Conservation (phyloP, 2,888 invertebrate genomes). For the Resseliella maxima region DNA sequence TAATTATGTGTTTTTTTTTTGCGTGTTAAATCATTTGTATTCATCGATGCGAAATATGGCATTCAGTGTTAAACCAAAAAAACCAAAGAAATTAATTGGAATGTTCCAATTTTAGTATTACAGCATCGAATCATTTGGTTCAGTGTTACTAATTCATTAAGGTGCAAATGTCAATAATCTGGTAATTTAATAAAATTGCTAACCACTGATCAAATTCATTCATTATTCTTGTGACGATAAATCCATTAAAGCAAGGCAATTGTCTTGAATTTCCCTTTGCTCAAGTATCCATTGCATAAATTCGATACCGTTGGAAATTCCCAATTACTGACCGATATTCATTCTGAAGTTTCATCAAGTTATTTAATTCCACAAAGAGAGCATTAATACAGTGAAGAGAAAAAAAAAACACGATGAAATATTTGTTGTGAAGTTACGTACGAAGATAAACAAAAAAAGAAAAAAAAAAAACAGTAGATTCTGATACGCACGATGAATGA, state of each 20-base stretch:
- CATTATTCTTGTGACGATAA: neutral
- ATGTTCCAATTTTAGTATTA: neutral
- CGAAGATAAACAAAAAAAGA: neutral
- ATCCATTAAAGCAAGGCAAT: neutral
- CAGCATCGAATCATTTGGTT: neutral
- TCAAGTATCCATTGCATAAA: neutral
- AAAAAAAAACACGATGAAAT: neutral
- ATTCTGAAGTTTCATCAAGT: neutral
- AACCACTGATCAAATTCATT: neutral
- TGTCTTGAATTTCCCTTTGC: neutral
- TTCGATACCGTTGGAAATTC: neutral
- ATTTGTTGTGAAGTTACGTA: no score
- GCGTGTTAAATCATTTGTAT: neutral
- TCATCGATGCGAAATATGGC: neutral
- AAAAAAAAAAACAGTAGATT: neutral
- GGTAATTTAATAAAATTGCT: neutral
- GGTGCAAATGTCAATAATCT: slow-evolving; percentile 15
- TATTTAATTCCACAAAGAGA: no score
- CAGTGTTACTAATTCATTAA: neutral
- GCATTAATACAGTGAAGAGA: neutral
- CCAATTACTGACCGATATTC: slow-evolving; percentile 47
- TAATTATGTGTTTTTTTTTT: neutral
- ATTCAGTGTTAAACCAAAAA: neutral
- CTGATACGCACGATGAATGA: neutral
- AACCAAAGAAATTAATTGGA: neutral